Evolutionary conservation across 2,113 vertebrate genomes (phyloP).

Genomic region (Rhipidura dahli): DNA sequence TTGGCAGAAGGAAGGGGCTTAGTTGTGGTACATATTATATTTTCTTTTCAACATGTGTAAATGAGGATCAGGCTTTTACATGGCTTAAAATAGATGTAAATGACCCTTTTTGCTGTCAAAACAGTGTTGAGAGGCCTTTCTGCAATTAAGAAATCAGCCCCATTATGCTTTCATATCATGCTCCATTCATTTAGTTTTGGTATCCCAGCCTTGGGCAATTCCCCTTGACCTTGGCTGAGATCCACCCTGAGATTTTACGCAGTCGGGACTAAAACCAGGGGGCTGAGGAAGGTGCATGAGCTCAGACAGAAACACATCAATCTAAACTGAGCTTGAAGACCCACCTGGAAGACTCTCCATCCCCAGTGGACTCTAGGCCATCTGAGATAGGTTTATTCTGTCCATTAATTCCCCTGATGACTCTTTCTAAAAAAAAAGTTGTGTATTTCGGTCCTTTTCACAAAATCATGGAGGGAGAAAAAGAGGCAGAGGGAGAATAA

Average conservation of each 20-base stretch:
- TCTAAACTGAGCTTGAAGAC: not conserved
- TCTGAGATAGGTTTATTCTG: not conserved
- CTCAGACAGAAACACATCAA: not conserved
- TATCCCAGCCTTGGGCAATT: not conserved
- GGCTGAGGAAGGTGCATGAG: not conserved
- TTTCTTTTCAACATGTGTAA: constrained; percentile 40
- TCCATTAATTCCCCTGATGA: not conserved
- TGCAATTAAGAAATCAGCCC: not conserved
- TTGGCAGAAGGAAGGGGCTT: constrained; percentile 25
- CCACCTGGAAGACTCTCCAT: not conserved
- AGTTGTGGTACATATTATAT: not conserved
- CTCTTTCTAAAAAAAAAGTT: not conserved
- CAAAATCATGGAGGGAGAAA: not conserved
- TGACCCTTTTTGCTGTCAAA: constrained; percentile 45
- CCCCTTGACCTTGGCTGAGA: not conserved
- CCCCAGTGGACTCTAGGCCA: not conserved
- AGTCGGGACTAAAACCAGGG: not conserved
- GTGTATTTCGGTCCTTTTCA: not conserved
- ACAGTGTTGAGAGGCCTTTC: not conserved
- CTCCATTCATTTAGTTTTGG: not conserved
- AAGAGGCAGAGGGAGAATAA: not conserved
- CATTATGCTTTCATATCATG: constrained; percentile 9
- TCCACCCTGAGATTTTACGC: not conserved
- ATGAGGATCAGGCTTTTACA: constrained; percentile 16
- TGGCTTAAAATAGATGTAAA: constrained; percentile 48